phyloP scores from a whole-genome alignment of 2,113 vertebrate genomes.

The Oncorhynchus keta region DNA sequence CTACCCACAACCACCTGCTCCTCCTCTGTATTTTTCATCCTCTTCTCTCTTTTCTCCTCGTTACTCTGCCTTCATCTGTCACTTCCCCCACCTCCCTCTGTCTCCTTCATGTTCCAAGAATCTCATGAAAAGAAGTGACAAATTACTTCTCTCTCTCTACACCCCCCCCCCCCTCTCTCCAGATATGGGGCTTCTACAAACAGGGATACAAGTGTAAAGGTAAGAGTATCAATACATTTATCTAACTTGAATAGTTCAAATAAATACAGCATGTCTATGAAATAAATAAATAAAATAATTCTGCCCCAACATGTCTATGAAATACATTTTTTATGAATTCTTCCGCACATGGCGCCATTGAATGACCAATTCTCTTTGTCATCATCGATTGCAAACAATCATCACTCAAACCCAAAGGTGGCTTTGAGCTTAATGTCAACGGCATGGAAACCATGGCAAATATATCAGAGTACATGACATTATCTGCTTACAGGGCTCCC shows the following conservation, averaged over 20 bases:
- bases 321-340: no score
- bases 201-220: slow-evolving; percentile 91
- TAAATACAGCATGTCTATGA: background rate
- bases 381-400: no score
- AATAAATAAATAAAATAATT: no score
- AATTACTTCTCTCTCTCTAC: background rate
- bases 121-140: no score
- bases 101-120: background rate
- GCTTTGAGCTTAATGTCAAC: slow-evolving; percentile 39
- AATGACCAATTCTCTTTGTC: no score
- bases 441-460: slow-evolving; percentile 24
- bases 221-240: slow-evolving; percentile 54
- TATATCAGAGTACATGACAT: background rate
- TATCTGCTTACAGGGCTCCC: no score
- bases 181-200: slow-evolving; percentile 91
- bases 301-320: background rate
- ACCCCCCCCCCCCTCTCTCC: slow-evolving; percentile 1
- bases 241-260: background rate
- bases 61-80: no score
- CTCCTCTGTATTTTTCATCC: no score
- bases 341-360: no score
- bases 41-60: no score
- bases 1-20: no score
- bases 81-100: background rate
- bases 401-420: background rate